Conservation (phyloP, 1,140 invertebrate species). For the Cyclina sinensis region DNA sequence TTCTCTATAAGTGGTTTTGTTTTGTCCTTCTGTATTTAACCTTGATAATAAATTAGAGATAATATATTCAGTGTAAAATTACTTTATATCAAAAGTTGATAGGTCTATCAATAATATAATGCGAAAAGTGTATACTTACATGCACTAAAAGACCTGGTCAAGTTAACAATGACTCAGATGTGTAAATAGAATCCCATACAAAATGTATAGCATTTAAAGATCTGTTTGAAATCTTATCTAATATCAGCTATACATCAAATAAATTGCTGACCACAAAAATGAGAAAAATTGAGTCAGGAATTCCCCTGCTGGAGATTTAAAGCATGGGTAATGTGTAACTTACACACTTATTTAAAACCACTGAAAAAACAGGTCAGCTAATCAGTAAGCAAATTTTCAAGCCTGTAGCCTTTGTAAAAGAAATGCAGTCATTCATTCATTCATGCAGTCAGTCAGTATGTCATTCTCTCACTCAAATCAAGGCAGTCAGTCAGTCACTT, state of each 20-base stretch:
- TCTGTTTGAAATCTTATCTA: conserved; percentile 10
- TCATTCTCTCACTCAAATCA: too few relatives aligned
- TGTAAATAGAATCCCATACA: not conserved
- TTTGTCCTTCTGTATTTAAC: not conserved
- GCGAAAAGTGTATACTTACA: not conserved
- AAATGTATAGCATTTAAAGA: not conserved
- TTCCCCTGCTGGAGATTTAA: not conserved
- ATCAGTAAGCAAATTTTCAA: too few relatives aligned
- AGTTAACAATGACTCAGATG: not conserved
- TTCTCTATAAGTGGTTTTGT: not conserved
- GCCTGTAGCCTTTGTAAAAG: too few relatives aligned
- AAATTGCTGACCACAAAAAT: conserved; percentile 34
- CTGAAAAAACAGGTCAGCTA: too few relatives aligned
- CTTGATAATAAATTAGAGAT: not conserved
- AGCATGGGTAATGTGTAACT: not conserved
- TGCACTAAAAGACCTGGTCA: not conserved
- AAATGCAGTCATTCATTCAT: too few relatives aligned
- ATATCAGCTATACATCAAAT: conserved; percentile 18
- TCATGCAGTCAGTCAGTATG: too few relatives aligned
- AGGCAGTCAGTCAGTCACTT: too few relatives aligned
- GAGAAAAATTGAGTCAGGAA: not conserved
- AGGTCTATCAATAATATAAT: not conserved
- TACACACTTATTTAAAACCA: too few relatives aligned
- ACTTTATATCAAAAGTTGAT: not conserved
- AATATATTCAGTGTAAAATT: not conserved